These are phyloP conservation scores for Harpagifer antarcticus DNA, from an alignment of 2,797 vertebrate species.

Conservation along the genomic window DNA sequence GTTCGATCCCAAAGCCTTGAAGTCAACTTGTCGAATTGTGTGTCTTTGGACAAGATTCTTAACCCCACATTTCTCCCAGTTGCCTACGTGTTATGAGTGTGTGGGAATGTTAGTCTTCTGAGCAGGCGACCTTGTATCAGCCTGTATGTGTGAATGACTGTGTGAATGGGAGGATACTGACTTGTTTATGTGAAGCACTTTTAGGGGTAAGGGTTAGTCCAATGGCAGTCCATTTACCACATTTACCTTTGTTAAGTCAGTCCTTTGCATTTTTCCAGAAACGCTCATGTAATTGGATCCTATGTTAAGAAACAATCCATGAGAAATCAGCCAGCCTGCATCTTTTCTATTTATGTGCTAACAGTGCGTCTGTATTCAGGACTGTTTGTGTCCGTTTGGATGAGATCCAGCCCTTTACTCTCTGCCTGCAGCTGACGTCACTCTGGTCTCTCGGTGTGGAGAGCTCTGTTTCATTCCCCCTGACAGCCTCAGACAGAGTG, in stretches of 20 bases:
- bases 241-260: no score
- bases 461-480: neutral
- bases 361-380: neutral
- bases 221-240: no score
- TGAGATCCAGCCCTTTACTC: neutral
- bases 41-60: neutral
- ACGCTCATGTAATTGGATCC: neutral
- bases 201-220: no score
- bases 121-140: no score
- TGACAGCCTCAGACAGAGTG: neutral
- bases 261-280: neutral
- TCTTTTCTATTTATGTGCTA: neutral
- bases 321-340: neutral
- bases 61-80: no score
- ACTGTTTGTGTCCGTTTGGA: neutral
- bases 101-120: no score
- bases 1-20: no score
- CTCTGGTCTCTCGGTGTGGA: neutral
- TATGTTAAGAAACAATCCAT: neutral
- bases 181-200: no score
- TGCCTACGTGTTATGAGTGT: no score
- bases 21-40: no score
- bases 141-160: no score
- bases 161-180: no score
- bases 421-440: neutral